Evolutionary conservation across 1,140 invertebrate genomes (phyloP), one percentile per base, ranked within the genome.

Genomic region (Trinorchestia longiramus): DNA sequence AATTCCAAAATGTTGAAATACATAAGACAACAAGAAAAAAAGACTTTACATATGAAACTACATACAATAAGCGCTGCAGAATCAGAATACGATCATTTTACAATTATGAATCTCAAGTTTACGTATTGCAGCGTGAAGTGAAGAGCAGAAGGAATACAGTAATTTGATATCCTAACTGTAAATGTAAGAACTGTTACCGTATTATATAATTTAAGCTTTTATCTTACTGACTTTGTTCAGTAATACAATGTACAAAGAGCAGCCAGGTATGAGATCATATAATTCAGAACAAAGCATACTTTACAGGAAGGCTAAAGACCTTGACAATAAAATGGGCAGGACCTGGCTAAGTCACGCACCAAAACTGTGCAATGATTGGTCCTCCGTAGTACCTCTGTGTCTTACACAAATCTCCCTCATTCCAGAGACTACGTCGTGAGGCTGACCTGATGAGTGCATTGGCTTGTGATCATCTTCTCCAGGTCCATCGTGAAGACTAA

Each of bases 401-500:
- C 47, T 11, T 19, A 53, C 47, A 53, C 47, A 53, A 53, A 53
- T 6, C 47, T 19, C 19, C 47, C 6, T 53, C 19, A 19, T 11
- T 53, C 47, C 8, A 19, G 47, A 53, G 47, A 19, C 47, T 6
- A 53, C 6, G 47, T 53, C 8, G 47, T 11, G 47, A 36, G 87
- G 41, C 90, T 92, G 36, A 92, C 90, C 92, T 45, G 92, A 94
- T 15, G 44, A 28, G 44, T 94, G 92, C 92, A 94, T 94, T 0
- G 92, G 92, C 47, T 97, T 97, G 43, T 96, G 96, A 36, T 95
- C 95, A n/a, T 97, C 96, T 23, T 97, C 96, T 41, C 96, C 95
- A 28, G 96, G 96, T 87, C 91, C 96, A 95, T 97, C 96, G 95
- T 99, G 99, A 53, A 99, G 97, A 97, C 99, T 99, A 57, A 99